Percentiles rank a stretch among this genome's conserved stretches.
phyloP scores from a whole-genome alignment of 2,888 invertebrate genomes.

The Metopia argyrocephala region DNA sequence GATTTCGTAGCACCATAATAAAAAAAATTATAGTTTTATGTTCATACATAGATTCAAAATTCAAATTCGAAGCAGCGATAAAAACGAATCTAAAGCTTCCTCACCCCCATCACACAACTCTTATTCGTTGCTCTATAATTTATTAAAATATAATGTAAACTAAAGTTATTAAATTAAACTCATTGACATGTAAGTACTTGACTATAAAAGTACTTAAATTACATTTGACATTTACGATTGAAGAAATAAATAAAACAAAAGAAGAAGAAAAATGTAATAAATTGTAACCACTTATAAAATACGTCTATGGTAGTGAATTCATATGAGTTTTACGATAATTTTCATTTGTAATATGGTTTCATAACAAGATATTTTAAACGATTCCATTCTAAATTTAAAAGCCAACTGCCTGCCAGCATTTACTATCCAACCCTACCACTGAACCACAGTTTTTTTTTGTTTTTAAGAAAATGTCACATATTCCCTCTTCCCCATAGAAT shows the following conservation, averaged over 20 bases:
- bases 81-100: too few relatives aligned
- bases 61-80: too few relatives aligned
- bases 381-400: constrained; percentile 33
- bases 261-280: neutral
- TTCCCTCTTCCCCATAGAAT: constrained; percentile 44
- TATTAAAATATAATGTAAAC: too few relatives aligned
- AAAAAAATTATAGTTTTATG: too few relatives aligned
- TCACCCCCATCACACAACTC: too few relatives aligned
- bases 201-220: constrained; percentile 70
- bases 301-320: too few relatives aligned
- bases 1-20: too few relatives aligned
- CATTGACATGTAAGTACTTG: constrained; percentile 42
- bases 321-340: constrained; percentile 72
- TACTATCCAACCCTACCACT: constrained; percentile 23
- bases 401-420: neutral
- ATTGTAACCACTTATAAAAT: constrained; percentile 50
- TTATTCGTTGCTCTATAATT: too few relatives aligned
- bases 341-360: constrained; percentile 68
- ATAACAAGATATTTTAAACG: constrained; percentile 68
- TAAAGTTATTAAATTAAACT: neutral
- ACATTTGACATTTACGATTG: constrained; percentile 75
- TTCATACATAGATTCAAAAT: too few relatives aligned
- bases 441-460: neutral
- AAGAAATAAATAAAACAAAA: constrained; percentile 45
- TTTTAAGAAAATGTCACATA: constrained; percentile 31